phyloP scores from a whole-genome alignment of 2,797 vertebrate genomes.

The Pangasius mekongensis region DNA sequence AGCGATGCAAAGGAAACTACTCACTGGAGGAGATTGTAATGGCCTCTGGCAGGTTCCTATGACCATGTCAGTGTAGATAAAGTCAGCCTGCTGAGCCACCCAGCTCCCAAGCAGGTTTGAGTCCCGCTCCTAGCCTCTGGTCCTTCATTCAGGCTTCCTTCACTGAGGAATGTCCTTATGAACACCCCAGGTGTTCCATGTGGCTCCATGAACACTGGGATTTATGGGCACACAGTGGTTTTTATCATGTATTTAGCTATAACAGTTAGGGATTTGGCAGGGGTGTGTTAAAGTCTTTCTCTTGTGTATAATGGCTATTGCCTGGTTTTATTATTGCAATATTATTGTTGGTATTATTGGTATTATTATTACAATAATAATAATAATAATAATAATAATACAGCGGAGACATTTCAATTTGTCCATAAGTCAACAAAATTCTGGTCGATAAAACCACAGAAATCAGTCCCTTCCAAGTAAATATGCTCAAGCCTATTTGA shows the following conservation, averaged over 20 bases:
- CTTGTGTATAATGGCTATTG: neutral
- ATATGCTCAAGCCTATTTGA: too few species aligned
- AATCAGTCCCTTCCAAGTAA: too few species aligned
- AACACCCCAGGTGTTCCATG: neutral
- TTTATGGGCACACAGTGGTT: neutral
- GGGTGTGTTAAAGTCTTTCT: neutral
- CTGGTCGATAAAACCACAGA: too few species aligned
- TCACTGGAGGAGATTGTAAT: slow-evolving; percentile 54
- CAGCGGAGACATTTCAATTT: too few species aligned
- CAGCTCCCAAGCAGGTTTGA: slow-evolving; percentile 34
- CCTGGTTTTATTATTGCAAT: too few species aligned
- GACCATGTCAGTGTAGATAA: slow-evolving; percentile 59
- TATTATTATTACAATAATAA: too few species aligned
- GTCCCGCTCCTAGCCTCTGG: neutral
- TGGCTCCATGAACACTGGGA: neutral
- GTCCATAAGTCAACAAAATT: too few species aligned
- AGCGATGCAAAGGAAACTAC: slow-evolving; percentile 51
- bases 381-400: neutral
- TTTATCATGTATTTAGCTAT: neutral
- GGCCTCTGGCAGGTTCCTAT: slow-evolving; percentile 58
- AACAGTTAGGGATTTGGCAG: neutral
- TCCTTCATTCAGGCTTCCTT: neutral
- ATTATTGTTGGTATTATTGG: too few species aligned
- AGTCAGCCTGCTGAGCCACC: slow-evolving; percentile 41
- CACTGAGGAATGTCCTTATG: neutral